Base-by-base conservation (phyloP, 2,888 invertebrate species). In the Calameuta filiformis region DNA sequence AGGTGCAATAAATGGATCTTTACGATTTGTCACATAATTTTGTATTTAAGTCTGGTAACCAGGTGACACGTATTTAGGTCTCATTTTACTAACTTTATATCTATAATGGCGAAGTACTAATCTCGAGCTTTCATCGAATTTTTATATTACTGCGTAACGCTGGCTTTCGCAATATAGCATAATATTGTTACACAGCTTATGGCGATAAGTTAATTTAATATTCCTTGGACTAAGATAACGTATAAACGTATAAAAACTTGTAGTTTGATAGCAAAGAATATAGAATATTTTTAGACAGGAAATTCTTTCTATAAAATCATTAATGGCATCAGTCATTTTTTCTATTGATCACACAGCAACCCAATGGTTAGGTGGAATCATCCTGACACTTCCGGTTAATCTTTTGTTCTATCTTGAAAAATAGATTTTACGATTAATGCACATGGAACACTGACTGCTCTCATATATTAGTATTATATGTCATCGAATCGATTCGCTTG, bases 401-500 rank as follows among this genome's bases (percentile, higher is more conserved):
- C 56, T 23, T 56, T 23, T 23, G 56, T 56, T 56, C 9, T 56
- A 23, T 56, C 23, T 9, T 56, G 56, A 23, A 56, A 56, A 23
- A 56, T 56, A 56, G 23, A 15, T 56, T 56, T 56, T 23, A 23
- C 23, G 56, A 56, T 56, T 56, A 56, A 23, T 56, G 23, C 56
- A 56, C 56, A 9, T 56, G 56, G 23, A 56, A 56, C 56, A 56
- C 9, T 56, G 56, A 23, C 56, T 56, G 2, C 56, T 56, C 56
- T 56, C 23, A 23, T 56, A 56, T 56, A 9, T 56, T 56, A 56
- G 56, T 56, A 56, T 56, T 56, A 23, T 56, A 56, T 56, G 56
- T 56, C 77, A 77, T 31, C 74, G 56, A 75, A 77, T 77, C 77
- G 77, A 77, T 77, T 37, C 40, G 11, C 75, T 75, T 69, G 68